Evolutionary conservation across 2,888 invertebrate species (phyloP), one percentile per base, ranked within the genome.

Genomic region (Drosophila sordidapex): DNA sequence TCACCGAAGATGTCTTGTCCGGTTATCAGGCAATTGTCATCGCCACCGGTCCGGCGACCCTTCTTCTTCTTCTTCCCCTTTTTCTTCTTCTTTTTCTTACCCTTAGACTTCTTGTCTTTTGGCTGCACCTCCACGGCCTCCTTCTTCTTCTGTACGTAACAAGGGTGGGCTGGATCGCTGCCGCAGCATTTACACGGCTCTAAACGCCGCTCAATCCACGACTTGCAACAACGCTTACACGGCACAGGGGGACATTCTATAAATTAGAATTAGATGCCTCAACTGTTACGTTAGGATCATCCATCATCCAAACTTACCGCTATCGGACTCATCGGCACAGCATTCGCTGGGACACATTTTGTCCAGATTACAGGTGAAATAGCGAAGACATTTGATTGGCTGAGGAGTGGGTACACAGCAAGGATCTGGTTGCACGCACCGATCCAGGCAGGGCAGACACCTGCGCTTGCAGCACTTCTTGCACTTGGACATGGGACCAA

Each of bases 311-410:
- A 31, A 72, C 88, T 81, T 72, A 92, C 92, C 81, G 64, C 91
- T 86, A 56, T 89, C 91, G n/a, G 83, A 90, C n/a, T 91, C 89
- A 67, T 92, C 92, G 62, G 93, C 91, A 36, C 92, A 89, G 31
- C 77, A 81, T 4, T 82, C 91, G 52, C 89, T 90, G 5, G 91
- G 89, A 38, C 87, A 90, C 35, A 83, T 51, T 66, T 88, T 91
- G 63, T 91, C 91, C 31, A 90, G 73, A 63, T 92, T 93, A 46
- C 91, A 91, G 35, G 88, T 81, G 72, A 91, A 92, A 59, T 92
- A 92, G 1, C 92, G 88, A 11, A 88, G 74, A 33, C 90, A 91
- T 21, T 84, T 65, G 0, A 61, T 27, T 4, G 74, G 60, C 36
- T 8, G 35, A 21, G 7, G 15, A 1, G 52, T 11, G 0, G 66